phyloP scores from a whole-genome alignment of 1,140 invertebrate species.

The Drosophila eugracilis region DNA sequence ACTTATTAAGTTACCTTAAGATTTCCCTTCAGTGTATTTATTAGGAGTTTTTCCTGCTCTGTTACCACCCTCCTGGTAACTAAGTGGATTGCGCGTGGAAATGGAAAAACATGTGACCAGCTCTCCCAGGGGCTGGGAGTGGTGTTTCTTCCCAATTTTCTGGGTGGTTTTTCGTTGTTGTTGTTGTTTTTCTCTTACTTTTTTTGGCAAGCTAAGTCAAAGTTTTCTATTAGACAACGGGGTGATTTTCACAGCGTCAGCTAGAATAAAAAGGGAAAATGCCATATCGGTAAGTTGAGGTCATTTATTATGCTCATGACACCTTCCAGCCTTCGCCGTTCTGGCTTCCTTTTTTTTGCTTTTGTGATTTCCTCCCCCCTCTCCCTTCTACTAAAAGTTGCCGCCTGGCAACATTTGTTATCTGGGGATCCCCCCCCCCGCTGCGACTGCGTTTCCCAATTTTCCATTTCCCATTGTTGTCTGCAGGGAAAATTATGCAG shows the following conservation, averaged over 20 bases:
- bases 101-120: constrained; percentile 54
- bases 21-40: constrained; percentile 1
- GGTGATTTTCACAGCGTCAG: constrained; percentile 70
- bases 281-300: constrained; percentile 72
- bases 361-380: neutral
- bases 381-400: no score
- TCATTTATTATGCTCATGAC: constrained; percentile 79
- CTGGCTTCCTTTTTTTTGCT: constrained; percentile 15
- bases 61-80: constrained; percentile 46
- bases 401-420: constrained; percentile 68
- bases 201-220: constrained; percentile 34
- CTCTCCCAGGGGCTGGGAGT: constrained; percentile 31
- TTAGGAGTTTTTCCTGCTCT: constrained; percentile 5
- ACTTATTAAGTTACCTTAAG: neutral
- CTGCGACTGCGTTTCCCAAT: constrained; percentile 4
- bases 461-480: constrained; percentile 52
- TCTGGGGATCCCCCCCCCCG: constrained; percentile 24
- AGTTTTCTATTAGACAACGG: constrained; percentile 76
- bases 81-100: constrained; percentile 71
- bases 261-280: constrained; percentile 48
- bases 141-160: constrained; percentile 26
- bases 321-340: constrained; percentile 56
- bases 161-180: constrained; percentile 52
- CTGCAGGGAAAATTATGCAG: constrained; percentile 67
- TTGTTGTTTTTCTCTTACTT: constrained; percentile 21